Conservation (phyloP, 2,113 vertebrate species). For the Sakesphorus luctuosus region DNA sequence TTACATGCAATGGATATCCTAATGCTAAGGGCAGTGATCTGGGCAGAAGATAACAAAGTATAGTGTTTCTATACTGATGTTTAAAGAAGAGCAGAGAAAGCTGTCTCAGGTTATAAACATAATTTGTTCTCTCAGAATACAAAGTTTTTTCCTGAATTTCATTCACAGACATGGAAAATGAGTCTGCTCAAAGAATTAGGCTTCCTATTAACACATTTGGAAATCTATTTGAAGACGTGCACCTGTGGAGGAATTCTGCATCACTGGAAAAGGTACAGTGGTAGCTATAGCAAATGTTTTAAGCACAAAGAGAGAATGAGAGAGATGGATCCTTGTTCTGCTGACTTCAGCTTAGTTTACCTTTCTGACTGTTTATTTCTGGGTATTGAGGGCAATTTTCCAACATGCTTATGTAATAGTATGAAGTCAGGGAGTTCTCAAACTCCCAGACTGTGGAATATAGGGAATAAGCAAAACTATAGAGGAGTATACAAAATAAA, state of each 20-base stretch:
- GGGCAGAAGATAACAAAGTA: not conserved
- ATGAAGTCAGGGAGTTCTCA: not conserved
- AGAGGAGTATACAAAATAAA: not conserved
- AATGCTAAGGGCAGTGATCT: not conserved
- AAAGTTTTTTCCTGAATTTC: not conserved
- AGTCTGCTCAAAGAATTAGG: not conserved
- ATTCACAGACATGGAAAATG: not conserved
- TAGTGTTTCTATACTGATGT: not conserved
- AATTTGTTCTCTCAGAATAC: not conserved
- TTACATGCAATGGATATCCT: not conserved
- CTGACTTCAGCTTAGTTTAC: not conserved
- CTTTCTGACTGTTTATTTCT: not conserved
- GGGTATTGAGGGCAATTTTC: not conserved
- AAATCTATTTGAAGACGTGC: not conserved
- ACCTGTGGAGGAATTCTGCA: not conserved
- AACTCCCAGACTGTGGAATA: not conserved
- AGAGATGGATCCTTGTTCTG: not conserved
- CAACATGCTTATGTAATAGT: not conserved
- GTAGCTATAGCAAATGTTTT: not conserved
- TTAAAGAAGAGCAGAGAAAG: not conserved
- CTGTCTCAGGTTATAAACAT: not conserved
- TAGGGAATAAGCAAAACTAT: not conserved
- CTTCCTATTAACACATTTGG: not conserved
- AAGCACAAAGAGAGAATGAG: not conserved
- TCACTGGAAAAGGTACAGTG: not conserved